These are phyloP conservation scores for Iguana delicatissima DNA, from an alignment of 2,797 vertebrate species.

Conservation along the genomic window DNA sequence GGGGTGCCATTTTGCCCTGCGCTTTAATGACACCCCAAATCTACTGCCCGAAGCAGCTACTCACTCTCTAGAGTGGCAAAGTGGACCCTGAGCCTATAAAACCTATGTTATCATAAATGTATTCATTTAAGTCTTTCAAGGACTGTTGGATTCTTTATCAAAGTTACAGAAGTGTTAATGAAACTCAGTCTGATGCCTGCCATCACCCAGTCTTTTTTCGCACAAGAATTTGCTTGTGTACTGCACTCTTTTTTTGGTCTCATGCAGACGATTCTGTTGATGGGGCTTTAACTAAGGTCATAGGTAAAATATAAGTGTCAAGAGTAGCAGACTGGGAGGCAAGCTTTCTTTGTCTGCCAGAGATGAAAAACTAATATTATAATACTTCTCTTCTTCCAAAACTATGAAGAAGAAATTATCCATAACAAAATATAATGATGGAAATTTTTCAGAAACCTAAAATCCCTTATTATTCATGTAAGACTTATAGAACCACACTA, in stretches of 20 bases:
- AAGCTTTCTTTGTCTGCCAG: conserved; percentile 4
- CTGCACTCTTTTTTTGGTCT: neutral
- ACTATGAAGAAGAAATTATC: conserved; percentile 19
- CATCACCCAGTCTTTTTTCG: neutral
- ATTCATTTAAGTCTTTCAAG: neutral
- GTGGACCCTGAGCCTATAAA: neutral
- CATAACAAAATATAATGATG: conserved; percentile 29
- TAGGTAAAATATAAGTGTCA: neutral
- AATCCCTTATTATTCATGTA: neutral
- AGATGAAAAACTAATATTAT: neutral
- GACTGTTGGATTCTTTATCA: too few relatives aligned
- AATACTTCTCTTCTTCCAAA: conserved; percentile 11
- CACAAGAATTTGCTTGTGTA: neutral
- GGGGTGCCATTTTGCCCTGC: neutral
- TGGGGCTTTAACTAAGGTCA: neutral
- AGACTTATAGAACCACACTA: neutral
- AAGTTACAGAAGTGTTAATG: neutral
- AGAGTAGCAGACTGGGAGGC: neutral
- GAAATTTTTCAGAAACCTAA: conserved; percentile 4
- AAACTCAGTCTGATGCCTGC: too few relatives aligned
- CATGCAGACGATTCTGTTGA: neutral
- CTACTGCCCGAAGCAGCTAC: neutral
- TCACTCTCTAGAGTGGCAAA: neutral
- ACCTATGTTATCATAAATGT: neutral
- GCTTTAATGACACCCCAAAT: neutral